Evolutionary conservation across 2,888 invertebrate genomes (phyloP), one percentile per base, ranked within the genome.

Genomic region (Hedychridium roseum): DNA sequence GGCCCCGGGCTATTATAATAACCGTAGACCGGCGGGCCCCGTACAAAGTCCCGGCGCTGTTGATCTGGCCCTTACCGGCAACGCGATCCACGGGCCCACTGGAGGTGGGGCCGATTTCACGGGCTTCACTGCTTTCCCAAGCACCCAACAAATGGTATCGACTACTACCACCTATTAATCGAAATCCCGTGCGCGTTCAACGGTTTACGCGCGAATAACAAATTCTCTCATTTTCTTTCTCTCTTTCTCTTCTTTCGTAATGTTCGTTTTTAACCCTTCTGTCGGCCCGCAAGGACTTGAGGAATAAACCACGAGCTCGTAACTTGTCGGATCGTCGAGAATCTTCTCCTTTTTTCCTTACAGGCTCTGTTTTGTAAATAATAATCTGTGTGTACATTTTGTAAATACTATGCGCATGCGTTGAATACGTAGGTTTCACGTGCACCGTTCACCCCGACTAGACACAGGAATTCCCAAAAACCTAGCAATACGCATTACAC

Each of bases 131-230:
- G 66, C 54, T n/a, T 43, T 60, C 63, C 49, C 58, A 56, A 62
- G 68, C 71, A 56, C 59, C 64, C 64, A 65, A 47, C 58, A 65
- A 75, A 78, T 73, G 78, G 78, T 78, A 78, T 70, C 68, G 31
- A 65, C 62, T 67, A 59, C 61, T 68, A n/a, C 63, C 51, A 61
- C 54, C 56, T 68, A 48, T 65, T 50, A 49, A 18, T 54, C 44
- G 28, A 26, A 30, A 34, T 34, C 20, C 32, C 15, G 21, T 9
- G 20, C 11, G 34, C n/a, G n/a, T n/a, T n/a, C n/a, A 40, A 43
- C 38, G 37, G 7, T 14, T 14, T 20, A 14, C 14, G 27, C 15
- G 34, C 23, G 23, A 23, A 6, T 23, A 23, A 6, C 9, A 6
- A 23, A 51, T 7, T 23, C 4, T 11, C n/a, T 31, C 15, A 11